Percentiles rank a stretch among this genome's conserved stretches.
These are phyloP conservation scores for Batillaria attramentaria DNA, from an alignment of 1,140 invertebrate genomes.

Conservation along the genomic window DNA sequence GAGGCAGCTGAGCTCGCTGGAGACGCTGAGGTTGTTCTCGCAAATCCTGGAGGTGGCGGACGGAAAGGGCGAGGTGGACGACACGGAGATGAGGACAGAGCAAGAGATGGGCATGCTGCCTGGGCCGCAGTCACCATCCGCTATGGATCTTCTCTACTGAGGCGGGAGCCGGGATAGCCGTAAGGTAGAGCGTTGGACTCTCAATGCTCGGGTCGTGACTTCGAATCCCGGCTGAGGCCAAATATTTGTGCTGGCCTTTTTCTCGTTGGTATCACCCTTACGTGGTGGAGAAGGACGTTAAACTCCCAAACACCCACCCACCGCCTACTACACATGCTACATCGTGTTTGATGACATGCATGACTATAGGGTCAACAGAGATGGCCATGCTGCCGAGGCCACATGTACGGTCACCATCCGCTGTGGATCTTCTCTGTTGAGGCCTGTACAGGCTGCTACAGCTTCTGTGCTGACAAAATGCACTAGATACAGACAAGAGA, in stretches of 20 bases:
- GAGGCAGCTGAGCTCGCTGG: slow-evolving; percentile 55
- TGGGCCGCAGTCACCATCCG: neutral
- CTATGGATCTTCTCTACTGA: slow-evolving; percentile 46
- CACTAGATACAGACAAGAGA: too few relatives aligned
- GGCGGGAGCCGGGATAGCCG: too few relatives aligned
- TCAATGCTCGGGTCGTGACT: too few relatives aligned
- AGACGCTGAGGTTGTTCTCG: slow-evolving; percentile 61
- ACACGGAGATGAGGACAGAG: slow-evolving; percentile 49
- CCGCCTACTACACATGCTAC: neutral
- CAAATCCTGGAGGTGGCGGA: slow-evolving; percentile 62
- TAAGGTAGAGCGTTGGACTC: too few relatives aligned
- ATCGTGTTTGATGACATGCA: neutral
- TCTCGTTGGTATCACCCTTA: too few relatives aligned
- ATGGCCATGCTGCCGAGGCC: slow-evolving; percentile 42
- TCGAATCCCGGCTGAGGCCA: too few relatives aligned
- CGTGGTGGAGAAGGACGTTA: too few relatives aligned
- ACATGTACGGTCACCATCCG: neutral
- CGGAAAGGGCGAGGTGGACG: slow-evolving; percentile 55
- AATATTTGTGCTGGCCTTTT: too few relatives aligned
- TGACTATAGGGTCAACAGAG: too few relatives aligned
- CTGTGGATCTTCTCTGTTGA: slow-evolving; percentile 45
- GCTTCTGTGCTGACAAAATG: too few relatives aligned
- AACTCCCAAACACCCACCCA: too few relatives aligned
- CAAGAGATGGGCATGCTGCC: slow-evolving; percentile 49
- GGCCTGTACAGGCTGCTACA: too few relatives aligned